A percentile compares a stretch with the other conserved stretches of the same genome.
phyloP scores from a whole-genome alignment of 1,140 invertebrate species.

The Asobara japonica region DNA sequence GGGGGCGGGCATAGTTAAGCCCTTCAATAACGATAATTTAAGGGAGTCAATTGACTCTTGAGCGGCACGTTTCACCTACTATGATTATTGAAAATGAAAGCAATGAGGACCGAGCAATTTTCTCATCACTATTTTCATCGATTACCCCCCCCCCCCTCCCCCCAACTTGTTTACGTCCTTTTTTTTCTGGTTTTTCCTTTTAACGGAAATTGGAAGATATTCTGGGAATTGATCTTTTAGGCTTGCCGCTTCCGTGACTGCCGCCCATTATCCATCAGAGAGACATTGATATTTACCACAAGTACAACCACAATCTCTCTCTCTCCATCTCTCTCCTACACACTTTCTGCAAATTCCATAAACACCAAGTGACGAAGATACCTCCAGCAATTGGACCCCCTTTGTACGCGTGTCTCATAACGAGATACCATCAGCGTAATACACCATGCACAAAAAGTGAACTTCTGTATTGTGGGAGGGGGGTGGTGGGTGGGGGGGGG shows the following conservation, averaged over 20 bases:
- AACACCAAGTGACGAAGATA: neutral
- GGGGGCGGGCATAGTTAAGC: neutral
- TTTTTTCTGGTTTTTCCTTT: neutral
- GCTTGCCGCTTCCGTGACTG: neutral
- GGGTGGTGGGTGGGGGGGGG: too few relatives aligned
- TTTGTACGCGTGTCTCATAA: neutral
- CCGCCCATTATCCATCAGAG: neutral
- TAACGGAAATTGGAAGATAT: neutral
- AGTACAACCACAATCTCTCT: neutral
- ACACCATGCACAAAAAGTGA: neutral
- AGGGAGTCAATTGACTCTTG: slow-evolving; percentile 2
- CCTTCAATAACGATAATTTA: slow-evolving; percentile 28
- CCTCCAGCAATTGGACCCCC: neutral
- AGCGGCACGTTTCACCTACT: neutral
- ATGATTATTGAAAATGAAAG: neutral
- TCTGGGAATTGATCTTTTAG: slow-evolving; percentile 6
- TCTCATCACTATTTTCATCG: too few relatives aligned
- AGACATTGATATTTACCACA: neutral
- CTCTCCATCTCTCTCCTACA: neutral
- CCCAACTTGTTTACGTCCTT: neutral
- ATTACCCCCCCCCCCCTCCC: too few relatives aligned
- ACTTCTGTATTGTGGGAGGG: neutral
- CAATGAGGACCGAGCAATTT: neutral
- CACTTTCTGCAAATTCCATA: neutral
- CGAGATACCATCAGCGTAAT: neutral